Percentiles rank a stretch among this genome's conserved stretches.
Conservation (phyloP, 2,113 vertebrate genomes). For the Narcine bancroftii region DNA sequence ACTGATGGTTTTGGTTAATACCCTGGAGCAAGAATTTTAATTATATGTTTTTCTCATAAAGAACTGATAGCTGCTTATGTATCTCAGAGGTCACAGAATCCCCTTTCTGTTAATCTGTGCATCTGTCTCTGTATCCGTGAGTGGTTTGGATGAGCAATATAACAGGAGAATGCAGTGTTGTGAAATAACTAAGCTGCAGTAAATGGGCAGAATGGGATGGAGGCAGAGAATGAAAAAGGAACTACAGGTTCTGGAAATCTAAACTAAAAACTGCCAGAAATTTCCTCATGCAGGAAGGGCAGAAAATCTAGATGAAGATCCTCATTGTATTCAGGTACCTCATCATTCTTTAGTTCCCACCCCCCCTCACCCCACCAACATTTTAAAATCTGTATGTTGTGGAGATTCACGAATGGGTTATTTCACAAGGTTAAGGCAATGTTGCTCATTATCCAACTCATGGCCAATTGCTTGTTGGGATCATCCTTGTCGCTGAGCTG, state of each 20-base stretch:
- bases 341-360: no score
- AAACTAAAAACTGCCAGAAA: no score
- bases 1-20: background rate
- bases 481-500: background rate
- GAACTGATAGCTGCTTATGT: background rate
- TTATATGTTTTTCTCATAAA: background rate
- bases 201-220: background rate
- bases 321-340: no score
- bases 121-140: background rate
- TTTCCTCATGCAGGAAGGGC: no score
- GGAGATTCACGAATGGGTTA: background rate
- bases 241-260: no score
- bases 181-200: background rate
- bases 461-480: background rate
- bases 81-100: background rate
- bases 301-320: no score
- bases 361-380: no score
- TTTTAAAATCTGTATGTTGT: no score
- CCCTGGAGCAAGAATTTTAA: background rate
- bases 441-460: background rate
- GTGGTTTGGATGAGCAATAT: background rate
- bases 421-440: background rate
- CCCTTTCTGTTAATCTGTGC: background rate
- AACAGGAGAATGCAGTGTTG: no score
- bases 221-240: background rate